Conservation (phyloP, 2,888 invertebrate genomes). For the Tetragonula carbonaria region DNA sequence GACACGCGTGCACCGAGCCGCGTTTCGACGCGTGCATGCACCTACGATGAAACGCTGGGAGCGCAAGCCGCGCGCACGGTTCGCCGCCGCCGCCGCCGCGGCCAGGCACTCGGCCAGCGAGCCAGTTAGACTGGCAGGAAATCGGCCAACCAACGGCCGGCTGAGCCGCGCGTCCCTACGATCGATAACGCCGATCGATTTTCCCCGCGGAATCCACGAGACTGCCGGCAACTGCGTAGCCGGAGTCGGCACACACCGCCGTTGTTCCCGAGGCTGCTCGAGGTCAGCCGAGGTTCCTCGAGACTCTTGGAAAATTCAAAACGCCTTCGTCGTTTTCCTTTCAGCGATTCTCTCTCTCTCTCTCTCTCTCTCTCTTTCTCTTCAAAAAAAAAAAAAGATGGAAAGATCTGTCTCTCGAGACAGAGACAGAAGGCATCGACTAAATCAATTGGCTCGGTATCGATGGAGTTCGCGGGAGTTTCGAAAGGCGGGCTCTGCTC, state of each 20-base stretch:
- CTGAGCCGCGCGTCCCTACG: constrained; percentile 30
- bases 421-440: no score
- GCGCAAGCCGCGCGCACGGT: constrained; percentile 43
- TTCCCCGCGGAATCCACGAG: neutral
- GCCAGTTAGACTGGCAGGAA: constrained; percentile 47
- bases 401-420: no score
- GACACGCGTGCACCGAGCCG: constrained; percentile 56
- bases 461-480: constrained; percentile 4
- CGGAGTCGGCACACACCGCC: neutral
- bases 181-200: constrained; percentile 55
- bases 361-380: no score
- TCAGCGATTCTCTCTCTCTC: no score
- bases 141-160: constrained; percentile 50
- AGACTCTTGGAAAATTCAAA: neutral
- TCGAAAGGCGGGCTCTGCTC: neutral
- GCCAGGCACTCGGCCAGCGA: constrained; percentile 48
- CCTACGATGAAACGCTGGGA: constrained; percentile 46
- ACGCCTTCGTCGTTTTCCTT: neutral
- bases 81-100: constrained; percentile 35
- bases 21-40: constrained; percentile 37
- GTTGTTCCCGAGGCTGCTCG: neutral
- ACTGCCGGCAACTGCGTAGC: constrained; percentile 1
- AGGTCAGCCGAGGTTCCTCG: no score
- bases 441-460: constrained; percentile 1
- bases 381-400: no score